Conservation (phyloP, 2,888 invertebrate genomes). For the Phania funesta region DNA sequence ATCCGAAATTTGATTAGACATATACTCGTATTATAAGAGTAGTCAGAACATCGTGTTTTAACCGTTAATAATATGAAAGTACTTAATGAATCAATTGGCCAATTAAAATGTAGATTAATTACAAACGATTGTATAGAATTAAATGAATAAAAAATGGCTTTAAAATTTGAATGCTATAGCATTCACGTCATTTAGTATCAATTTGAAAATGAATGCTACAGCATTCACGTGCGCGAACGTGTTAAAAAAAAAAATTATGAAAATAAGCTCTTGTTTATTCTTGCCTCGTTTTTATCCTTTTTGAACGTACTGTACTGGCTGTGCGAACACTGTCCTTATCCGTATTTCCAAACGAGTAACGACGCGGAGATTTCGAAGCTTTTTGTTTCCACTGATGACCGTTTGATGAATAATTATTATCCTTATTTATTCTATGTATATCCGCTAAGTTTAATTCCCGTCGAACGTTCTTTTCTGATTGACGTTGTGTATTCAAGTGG, state of each 20-base stretch:
- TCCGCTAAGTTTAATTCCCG: constrained; percentile 58
- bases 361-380: constrained; percentile 34
- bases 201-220: too few relatives aligned
- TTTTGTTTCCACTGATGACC: constrained; percentile 69
- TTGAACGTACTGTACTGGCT: constrained; percentile 74
- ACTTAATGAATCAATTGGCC: too few relatives aligned
- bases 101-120: too few relatives aligned
- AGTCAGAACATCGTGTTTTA: too few relatives aligned
- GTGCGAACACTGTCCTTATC: constrained; percentile 78
- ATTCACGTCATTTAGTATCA: too few relatives aligned
- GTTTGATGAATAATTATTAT: constrained; percentile 60
- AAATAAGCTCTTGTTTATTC: too few relatives aligned
- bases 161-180: too few relatives aligned
- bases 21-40: too few relatives aligned
- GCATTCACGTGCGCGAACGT: background rate
- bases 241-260: background rate
- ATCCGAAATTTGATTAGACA: too few relatives aligned
- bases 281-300: constrained; percentile 74
- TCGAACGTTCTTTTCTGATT: constrained; percentile 56
- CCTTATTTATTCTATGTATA: constrained; percentile 56
- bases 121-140: too few relatives aligned
- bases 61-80: too few relatives aligned
- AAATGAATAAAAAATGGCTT: too few relatives aligned
- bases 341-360: constrained; percentile 69
- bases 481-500: constrained; percentile 74